These are phyloP conservation scores for Gymnarchus niloticus DNA, from an alignment of 2,113 vertebrate genomes.

Conservation along the genomic window DNA sequence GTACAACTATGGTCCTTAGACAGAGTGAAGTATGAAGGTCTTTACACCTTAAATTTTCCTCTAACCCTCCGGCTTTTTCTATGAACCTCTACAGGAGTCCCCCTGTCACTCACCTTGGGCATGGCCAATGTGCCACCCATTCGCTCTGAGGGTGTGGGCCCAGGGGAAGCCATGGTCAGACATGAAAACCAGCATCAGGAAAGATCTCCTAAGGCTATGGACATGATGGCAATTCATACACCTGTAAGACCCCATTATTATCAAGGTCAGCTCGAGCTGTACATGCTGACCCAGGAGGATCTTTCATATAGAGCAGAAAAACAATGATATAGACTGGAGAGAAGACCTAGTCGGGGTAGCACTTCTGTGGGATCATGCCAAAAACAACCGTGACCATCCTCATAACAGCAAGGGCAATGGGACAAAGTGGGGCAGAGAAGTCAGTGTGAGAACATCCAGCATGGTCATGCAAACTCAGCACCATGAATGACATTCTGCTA, in stretches of 20 bases:
- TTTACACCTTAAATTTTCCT: conserved; percentile 7
- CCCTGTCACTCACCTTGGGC: background rate
- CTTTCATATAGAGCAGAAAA: background rate
- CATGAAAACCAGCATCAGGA: background rate
- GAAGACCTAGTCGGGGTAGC: conserved; percentile 5
- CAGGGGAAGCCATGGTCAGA: background rate
- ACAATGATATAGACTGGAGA: background rate
- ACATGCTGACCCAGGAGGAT: background rate
- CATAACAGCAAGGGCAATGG: conserved; percentile 1
- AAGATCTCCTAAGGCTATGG: background rate
- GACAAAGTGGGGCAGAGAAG: background rate
- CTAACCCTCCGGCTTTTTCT: background rate
- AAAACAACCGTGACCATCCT: conserved; percentile 25
- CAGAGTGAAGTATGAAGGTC: conserved; percentile 1
- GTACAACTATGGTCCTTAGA: background rate
- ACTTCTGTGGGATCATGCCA: conserved; percentile 9
- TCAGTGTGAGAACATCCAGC: conserved; percentile 1
- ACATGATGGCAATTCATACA: background rate
- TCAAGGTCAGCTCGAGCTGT: background rate
- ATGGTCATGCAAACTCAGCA: conserved; percentile 20
- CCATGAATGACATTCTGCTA: conserved; percentile 28
- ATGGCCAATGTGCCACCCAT: background rate
- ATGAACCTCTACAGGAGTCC: background rate
- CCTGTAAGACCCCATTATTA: background rate
- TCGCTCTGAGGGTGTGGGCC: background rate